phyloP scores from a whole-genome alignment of 2,888 invertebrate species.

The Pristionchus mayeri region DNA sequence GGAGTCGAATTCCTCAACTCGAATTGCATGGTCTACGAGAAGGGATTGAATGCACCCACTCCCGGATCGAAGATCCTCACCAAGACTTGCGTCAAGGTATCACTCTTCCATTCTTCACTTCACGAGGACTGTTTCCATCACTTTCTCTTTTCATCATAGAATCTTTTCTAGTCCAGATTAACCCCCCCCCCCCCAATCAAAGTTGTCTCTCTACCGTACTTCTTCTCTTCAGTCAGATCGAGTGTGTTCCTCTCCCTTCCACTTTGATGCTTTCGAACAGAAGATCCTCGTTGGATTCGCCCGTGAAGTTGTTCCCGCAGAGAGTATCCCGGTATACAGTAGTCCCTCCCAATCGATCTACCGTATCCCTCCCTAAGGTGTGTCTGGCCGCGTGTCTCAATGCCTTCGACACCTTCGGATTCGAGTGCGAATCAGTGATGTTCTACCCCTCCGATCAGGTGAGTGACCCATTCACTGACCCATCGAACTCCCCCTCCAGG shows the following conservation, averaged over 20 bases:
- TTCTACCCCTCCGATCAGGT: constrained; percentile 74
- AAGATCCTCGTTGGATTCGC: constrained; percentile 76
- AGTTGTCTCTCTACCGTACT: not conserved
- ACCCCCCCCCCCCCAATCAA: too few relatives aligned
- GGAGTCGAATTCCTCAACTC: too few relatives aligned
- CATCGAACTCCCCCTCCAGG: constrained; percentile 50
- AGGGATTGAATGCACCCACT: too few relatives aligned
- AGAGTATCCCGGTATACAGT: constrained; percentile 63
- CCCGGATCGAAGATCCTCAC: too few relatives aligned
- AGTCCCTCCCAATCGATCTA: not conserved
- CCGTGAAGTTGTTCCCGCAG: constrained; percentile 75
- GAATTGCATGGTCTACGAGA: too few relatives aligned
- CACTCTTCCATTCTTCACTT: too few relatives aligned
- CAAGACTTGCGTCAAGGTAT: too few relatives aligned
- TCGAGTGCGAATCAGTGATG: constrained; percentile 76
- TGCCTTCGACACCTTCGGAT: constrained; percentile 74
- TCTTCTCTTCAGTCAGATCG: constrained; percentile 64
- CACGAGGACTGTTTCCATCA: too few relatives aligned
- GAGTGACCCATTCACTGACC: not conserved
- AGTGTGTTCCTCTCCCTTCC: constrained; percentile 75
- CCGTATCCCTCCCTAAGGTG: constrained; percentile 51
- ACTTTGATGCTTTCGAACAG: constrained; percentile 75
- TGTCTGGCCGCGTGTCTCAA: constrained; percentile 75
- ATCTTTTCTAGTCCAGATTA: too few relatives aligned
- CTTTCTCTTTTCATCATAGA: too few relatives aligned